Evolutionary conservation across 1,140 invertebrate genomes (phyloP).

Genomic region (Drosophila equinoxialis): DNA sequence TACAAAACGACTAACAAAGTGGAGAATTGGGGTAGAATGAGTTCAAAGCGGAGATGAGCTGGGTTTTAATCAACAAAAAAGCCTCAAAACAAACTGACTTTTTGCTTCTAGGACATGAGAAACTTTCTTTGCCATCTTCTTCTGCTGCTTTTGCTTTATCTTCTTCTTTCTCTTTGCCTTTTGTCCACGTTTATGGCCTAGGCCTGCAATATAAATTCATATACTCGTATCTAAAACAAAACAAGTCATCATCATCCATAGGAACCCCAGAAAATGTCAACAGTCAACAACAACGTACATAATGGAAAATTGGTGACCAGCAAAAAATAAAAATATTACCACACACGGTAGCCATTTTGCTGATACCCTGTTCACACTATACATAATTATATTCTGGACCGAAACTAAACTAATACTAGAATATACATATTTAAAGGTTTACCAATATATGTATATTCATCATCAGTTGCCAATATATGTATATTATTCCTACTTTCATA

Average conservation of each 20-base stretch:
- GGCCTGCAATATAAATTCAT: conserved; percentile 9
- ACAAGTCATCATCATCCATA: conserved; percentile 43
- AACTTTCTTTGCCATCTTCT: conserved; percentile 49
- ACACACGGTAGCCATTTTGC: background rate
- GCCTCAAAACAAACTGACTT: conserved; percentile 60
- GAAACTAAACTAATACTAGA: no score
- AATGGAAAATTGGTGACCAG: conserved; percentile 67
- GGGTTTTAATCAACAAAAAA: conserved; percentile 76
- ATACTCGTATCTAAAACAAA: conserved; percentile 42
- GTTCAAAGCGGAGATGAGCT: conserved; percentile 18
- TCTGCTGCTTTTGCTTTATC: conserved; percentile 9
- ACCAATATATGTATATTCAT: no score
- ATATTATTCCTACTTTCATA: no score
- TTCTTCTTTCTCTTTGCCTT: background rate
- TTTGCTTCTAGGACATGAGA: conserved; percentile 17
- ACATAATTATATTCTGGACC: no score
- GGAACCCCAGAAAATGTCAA: conserved; percentile 53
- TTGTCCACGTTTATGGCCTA: conserved; percentile 12
- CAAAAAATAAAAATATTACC: background rate
- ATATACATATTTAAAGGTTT: conserved; percentile 15
- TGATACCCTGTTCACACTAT: background rate
- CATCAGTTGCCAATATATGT: no score
- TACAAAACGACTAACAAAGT: conserved; percentile 58
- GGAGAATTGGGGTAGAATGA: conserved; percentile 2
- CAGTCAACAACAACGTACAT: conserved; percentile 42